phyloP scores from a whole-genome alignment of 2,113 vertebrate species.

The Corapipo altera region DNA sequence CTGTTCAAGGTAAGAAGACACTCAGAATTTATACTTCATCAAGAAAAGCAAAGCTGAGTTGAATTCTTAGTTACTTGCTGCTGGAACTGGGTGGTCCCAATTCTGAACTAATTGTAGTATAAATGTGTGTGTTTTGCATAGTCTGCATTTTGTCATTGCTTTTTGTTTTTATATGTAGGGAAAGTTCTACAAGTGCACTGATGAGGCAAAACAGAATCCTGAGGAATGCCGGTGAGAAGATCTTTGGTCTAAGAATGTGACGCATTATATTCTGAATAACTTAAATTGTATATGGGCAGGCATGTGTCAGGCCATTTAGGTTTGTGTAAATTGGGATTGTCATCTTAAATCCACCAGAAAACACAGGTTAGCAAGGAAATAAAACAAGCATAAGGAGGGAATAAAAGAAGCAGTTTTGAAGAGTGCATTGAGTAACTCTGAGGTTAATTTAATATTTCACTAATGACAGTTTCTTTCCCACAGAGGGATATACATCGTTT shows the following conservation, averaged over 20 bases:
- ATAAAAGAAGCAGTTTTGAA: background rate
- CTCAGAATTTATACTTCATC: background rate
- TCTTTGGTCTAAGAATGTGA: background rate
- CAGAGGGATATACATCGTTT: conserved; percentile 93
- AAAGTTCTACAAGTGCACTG: conserved; percentile 96
- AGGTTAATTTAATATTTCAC: background rate
- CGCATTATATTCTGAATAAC: background rate
- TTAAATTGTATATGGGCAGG: background rate
- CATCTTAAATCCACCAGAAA: background rate
- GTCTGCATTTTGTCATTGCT: background rate
- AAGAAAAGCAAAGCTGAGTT: background rate
- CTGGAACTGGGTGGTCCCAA: background rate
- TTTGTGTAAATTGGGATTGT: background rate
- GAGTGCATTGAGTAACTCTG: background rate
- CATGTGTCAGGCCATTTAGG: background rate
- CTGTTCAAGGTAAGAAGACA: conserved; percentile 88
- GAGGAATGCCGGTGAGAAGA: conserved; percentile 90
- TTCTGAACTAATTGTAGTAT: background rate
- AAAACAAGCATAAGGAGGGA: background rate
- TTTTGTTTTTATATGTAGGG: conserved; percentile 79
- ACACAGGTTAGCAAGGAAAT: background rate
- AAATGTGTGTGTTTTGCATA: background rate
- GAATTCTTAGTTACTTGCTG: background rate
- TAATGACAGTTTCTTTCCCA: background rate
- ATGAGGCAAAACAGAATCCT: conserved; percentile 91